phyloP scores from a whole-genome alignment of 2,797 vertebrate genomes.

The Limosa lapponica region DNA sequence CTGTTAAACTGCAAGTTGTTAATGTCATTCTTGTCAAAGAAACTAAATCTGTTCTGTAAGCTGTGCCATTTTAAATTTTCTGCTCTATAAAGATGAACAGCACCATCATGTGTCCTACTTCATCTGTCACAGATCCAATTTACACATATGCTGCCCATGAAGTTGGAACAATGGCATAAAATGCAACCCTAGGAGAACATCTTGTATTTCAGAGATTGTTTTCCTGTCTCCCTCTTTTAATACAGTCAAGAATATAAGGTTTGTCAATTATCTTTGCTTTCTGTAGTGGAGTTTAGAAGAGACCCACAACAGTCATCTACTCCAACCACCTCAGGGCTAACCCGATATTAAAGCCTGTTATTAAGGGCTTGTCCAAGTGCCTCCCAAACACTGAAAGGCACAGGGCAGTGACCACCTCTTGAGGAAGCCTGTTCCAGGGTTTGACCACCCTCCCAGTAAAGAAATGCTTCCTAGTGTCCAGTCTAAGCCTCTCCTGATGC shows the following conservation, averaged over 20 bases:
- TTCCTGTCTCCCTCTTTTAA: no score
- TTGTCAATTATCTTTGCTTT: background rate
- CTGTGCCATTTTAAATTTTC: background rate
- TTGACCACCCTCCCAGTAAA: background rate
- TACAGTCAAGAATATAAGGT: no score
- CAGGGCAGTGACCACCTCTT: background rate
- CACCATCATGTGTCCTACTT: background rate
- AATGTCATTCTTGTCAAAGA: background rate
- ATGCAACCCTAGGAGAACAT: background rate
- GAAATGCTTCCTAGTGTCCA: background rate
- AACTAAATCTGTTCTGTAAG: background rate
- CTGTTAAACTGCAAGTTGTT: background rate
- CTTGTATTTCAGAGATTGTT: background rate
- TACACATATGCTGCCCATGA: rapidly evolving
- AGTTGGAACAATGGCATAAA: rapidly evolving
- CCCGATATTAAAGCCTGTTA: rapidly evolving
- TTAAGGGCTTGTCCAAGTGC: background rate
- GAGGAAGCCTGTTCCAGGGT: background rate
- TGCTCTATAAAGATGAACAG: background rate
- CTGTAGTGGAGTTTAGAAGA: rapidly evolving
- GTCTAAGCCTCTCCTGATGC: background rate
- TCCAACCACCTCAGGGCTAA: background rate
- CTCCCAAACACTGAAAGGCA: no score
- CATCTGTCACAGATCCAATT: rapidly evolving
- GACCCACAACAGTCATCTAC: background rate